Evolutionary conservation across 2,888 invertebrate genomes (phyloP).

Genomic region (Drosophila diplacantha): DNA sequence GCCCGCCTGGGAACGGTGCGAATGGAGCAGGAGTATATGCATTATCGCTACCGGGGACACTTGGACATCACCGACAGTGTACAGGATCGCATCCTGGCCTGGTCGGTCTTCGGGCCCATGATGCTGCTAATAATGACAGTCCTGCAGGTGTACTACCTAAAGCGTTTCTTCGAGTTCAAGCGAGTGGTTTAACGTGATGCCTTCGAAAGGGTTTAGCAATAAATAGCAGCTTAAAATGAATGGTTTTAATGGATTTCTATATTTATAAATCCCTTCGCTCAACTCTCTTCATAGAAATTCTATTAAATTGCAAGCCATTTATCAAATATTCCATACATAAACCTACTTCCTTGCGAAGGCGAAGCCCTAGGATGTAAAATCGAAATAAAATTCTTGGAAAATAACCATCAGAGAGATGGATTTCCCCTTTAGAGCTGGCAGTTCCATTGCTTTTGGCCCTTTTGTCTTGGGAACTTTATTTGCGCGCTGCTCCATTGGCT

Average conservation of each 20-base stretch:
- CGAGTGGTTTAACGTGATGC: slow-evolving; percentile 44
- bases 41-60: slow-evolving; percentile 54
- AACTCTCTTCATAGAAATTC: neutral
- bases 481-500: slow-evolving; percentile 30
- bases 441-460: slow-evolving; percentile 6
- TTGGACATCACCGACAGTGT: slow-evolving; percentile 46
- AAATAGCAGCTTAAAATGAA: neutral
- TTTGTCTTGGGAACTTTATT: slow-evolving; percentile 53
- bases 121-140: slow-evolving; percentile 49
- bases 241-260: neutral
- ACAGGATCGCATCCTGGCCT: slow-evolving; percentile 49
- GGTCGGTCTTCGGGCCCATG: slow-evolving; percentile 55
- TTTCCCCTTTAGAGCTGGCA: neutral
- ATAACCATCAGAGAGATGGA: slow-evolving; percentile 24
- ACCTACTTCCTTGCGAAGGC: neutral
- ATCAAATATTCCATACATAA: slow-evolving; percentile 11
- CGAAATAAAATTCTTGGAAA: slow-evolving; percentile 30
- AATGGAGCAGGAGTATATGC: slow-evolving; percentile 65
- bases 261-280: neutral
- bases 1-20: slow-evolving; percentile 37
- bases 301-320: neutral
- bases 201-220: neutral
- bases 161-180: slow-evolving; percentile 63
- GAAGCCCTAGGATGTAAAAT: slow-evolving; percentile 26
- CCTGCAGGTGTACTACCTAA: slow-evolving; percentile 58